Evolutionary conservation across 2,888 invertebrate species (phyloP).

Genomic region (Drosophila austrosaltans): DNA sequence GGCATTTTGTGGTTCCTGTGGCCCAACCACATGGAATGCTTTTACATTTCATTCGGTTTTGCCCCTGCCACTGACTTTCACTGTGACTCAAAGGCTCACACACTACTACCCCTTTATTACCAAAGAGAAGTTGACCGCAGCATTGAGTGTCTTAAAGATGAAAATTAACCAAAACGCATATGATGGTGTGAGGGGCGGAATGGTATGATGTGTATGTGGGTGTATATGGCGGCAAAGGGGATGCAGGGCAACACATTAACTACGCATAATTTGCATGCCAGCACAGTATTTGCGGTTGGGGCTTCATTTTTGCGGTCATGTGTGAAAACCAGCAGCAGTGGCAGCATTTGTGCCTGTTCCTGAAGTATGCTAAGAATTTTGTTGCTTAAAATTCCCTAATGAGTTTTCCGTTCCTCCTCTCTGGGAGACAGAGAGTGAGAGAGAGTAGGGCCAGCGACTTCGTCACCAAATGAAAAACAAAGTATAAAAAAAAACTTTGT

Average conservation of each 20-base stretch:
- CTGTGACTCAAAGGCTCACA: constrained; percentile 37
- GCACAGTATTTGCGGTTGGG: constrained; percentile 66
- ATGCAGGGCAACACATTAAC: constrained; percentile 60
- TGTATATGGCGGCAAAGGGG: background rate
- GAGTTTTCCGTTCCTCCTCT: constrained; percentile 51
- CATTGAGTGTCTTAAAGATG: constrained; percentile 77
- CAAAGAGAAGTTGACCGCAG: constrained; percentile 53
- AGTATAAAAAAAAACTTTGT: constrained; percentile 44
- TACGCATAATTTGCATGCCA: constrained; percentile 72
- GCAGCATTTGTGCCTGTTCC: constrained; percentile 33
- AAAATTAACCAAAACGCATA: constrained; percentile 67
- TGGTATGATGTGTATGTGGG: background rate
- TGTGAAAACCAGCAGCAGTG: constrained; percentile 32
- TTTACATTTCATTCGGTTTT: constrained; percentile 44
- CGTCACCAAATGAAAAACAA: constrained; percentile 42
- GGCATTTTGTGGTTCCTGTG: constrained; percentile 69
- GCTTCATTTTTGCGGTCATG: constrained; percentile 65
- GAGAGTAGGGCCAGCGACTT: constrained; percentile 23
- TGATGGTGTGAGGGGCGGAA: background rate
- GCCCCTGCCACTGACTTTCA: constrained; percentile 10
- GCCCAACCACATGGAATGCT: constrained; percentile 65
- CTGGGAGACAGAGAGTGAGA: background rate
- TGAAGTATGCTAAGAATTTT: constrained; percentile 65
- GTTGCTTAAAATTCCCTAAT: constrained; percentile 61
- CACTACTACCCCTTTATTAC: constrained; percentile 8